Conservation (phyloP, 2,888 invertebrate species). For the Polyommatus iphigenia region DNA sequence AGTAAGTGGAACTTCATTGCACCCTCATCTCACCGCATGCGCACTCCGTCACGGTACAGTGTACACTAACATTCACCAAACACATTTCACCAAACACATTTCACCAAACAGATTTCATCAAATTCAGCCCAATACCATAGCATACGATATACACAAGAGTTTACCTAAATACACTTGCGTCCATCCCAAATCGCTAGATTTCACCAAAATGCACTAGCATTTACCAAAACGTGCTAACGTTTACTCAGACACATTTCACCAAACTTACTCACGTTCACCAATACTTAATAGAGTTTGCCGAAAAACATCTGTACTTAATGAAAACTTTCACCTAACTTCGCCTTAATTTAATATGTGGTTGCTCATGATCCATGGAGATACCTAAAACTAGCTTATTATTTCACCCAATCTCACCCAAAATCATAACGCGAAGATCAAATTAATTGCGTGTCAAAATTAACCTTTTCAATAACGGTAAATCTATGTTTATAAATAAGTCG, state of each 20-base stretch:
- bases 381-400: background rate
- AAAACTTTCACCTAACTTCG: too few relatives aligned
- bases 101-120: background rate
- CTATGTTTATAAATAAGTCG: background rate
- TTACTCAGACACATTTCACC: background rate
- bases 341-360: background rate
- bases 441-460: background rate
- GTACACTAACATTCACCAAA: conserved; percentile 30
- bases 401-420: background rate
- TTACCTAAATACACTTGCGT: background rate
- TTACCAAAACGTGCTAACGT: background rate
- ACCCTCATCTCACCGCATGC: conserved; percentile 73
- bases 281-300: background rate
- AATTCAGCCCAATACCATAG: background rate
- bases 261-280: background rate
- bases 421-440: background rate
- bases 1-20: conserved; percentile 85
- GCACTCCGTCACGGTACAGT: conserved; percentile 42
- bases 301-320: too few relatives aligned
- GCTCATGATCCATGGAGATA: background rate
- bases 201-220: background rate
- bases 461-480: background rate
- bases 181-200: background rate
- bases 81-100: background rate
- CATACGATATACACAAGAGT: background rate